These are phyloP conservation scores for Rhadina sibilatrix DNA, from an alignment of 2,113 vertebrate genomes.

Conservation along the genomic window DNA sequence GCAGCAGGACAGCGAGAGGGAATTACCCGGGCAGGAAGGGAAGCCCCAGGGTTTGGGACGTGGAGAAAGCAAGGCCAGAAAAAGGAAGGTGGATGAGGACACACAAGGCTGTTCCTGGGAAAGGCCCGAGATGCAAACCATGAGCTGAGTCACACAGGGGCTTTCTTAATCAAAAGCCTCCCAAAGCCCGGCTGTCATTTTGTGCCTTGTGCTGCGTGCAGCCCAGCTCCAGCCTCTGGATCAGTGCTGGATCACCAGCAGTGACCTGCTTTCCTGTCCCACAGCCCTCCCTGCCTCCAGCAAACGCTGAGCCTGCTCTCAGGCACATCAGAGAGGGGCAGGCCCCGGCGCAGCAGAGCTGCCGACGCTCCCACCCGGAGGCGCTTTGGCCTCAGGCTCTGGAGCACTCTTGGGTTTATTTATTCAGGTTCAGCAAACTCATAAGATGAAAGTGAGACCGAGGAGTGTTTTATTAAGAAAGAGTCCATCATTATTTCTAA, in stretches of 20 bases:
- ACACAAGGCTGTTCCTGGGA: neutral
- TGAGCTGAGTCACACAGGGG: neutral
- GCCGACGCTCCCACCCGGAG: neutral
- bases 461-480: conserved; percentile 47
- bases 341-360: neutral
- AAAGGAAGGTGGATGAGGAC: neutral
- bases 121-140: neutral
- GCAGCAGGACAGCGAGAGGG: accelerated
- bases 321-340: neutral
- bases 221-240: neutral
- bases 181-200: neutral
- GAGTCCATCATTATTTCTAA: conserved; percentile 25
- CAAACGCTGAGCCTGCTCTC: neutral
- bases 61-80: neutral
- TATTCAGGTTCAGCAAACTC: conserved; percentile 12
- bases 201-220: accelerated
- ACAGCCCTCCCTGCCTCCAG: neutral
- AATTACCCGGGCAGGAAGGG: accelerated
- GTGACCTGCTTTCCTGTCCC: neutral
- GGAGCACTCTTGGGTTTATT: neutral
- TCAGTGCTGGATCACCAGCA: neutral
- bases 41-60: neutral
- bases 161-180: neutral
- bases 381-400: neutral
- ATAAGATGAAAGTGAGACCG: conserved; percentile 14